Conservation (phyloP, 2,113 vertebrate species). For the Laticauda laticaudata region DNA sequence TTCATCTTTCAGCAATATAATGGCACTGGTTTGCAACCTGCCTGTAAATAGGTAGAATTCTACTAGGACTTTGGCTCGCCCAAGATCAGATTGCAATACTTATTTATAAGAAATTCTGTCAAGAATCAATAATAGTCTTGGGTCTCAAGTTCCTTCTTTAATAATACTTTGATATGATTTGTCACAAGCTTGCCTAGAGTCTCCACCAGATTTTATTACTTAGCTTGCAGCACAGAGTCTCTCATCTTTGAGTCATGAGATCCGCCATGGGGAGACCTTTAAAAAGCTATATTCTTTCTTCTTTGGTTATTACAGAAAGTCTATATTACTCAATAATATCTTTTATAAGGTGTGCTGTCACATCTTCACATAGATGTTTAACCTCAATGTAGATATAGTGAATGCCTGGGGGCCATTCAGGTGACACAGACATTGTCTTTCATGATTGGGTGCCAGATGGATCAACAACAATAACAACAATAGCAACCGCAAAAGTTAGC, state of each 20-base stretch:
- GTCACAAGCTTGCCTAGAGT: conserved; percentile 86
- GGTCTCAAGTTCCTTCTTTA: conserved; percentile 90
- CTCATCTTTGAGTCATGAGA: conserved; percentile 84
- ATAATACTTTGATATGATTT: conserved; percentile 94
- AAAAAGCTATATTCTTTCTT: conserved; percentile 85
- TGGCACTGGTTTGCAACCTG: conserved; percentile 75
- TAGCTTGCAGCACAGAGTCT: conserved; percentile 84
- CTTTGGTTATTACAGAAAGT: conserved; percentile 87
- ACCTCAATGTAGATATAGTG: conserved; percentile 78
- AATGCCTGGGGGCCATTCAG: conserved; percentile 76
- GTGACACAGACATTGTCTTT: conserved; percentile 78
- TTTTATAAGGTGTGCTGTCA: conserved; percentile 83
- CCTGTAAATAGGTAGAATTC: conserved; percentile 78
- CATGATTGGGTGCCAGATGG: conserved; percentile 78
- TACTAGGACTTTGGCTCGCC: conserved; percentile 78
- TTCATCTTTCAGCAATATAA: conserved; percentile 73
- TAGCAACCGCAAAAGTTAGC: conserved; percentile 61
- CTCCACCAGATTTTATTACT: conserved; percentile 88
- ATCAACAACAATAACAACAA: conserved; percentile 68
- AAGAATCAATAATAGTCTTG: conserved; percentile 91
- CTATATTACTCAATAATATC: conserved; percentile 85
- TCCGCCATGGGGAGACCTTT: conserved; percentile 84
- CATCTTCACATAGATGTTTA: conserved; percentile 82
- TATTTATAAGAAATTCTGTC: conserved; percentile 90
- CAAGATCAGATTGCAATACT: conserved; percentile 85